Conservation (phyloP, 2,797 vertebrate species). For the Enteromius argenteus region DNA sequence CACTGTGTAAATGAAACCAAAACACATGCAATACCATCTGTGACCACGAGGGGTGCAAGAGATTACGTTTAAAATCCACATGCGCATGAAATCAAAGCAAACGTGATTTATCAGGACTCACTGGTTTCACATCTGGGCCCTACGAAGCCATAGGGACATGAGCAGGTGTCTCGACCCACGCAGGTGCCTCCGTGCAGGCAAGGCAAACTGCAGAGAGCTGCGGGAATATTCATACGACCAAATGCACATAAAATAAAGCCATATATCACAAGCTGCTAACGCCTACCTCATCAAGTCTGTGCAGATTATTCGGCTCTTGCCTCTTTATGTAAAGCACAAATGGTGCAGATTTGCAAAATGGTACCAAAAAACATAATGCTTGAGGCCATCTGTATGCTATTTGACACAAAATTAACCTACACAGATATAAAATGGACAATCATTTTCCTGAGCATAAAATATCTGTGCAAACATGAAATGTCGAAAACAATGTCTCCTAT, state of each 20-base stretch:
- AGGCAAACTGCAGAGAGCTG: slow-evolving; percentile 73
- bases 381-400: neutral
- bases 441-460: neutral
- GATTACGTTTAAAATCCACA: slow-evolving; percentile 7
- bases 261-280: slow-evolving; percentile 22
- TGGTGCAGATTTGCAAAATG: neutral
- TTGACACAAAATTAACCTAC: slow-evolving; percentile 8
- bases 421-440: neutral
- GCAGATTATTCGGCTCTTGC: slow-evolving; percentile 4
- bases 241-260: slow-evolving; percentile 28
- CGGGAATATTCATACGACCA: slow-evolving; percentile 35
- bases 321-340: slow-evolving; percentile 1
- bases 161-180: slow-evolving; percentile 80
- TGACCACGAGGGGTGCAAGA: slow-evolving; percentile 1
- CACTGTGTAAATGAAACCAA: slow-evolving; percentile 71
- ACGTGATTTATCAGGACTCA: slow-evolving; percentile 62
- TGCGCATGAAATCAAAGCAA: neutral
- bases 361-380: neutral
- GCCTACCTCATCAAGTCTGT: neutral
- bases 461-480: neutral
- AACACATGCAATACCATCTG: neutral
- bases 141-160: slow-evolving; percentile 83
- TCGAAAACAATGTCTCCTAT: neutral
- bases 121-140: slow-evolving; percentile 83
- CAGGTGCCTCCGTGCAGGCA: slow-evolving; percentile 83